Evolutionary conservation across 1,140 invertebrate genomes (phyloP).

Genomic region (Lepidostoma basale): DNA sequence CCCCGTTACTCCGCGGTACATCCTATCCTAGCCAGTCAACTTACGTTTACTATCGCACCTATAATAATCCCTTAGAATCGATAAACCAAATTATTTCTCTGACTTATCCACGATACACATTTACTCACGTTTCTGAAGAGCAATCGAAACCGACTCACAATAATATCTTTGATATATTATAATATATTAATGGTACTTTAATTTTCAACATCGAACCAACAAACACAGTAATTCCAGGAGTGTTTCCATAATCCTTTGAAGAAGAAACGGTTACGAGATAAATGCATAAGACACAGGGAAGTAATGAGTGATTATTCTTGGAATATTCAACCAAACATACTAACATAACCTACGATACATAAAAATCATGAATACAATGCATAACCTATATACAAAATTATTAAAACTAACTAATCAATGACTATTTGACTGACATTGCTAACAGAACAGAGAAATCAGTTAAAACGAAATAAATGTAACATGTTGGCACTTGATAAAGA

Average conservation of each 20-base stretch:
- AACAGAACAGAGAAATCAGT: not conserved
- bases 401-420: not conserved
- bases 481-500: constrained; percentile 16
- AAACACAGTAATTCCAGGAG: too few species aligned
- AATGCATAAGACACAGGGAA: constrained; percentile 4
- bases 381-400: not conserved
- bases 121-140: too few species aligned
- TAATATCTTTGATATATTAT: too few species aligned
- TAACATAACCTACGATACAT: not conserved
- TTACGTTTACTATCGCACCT: constrained; percentile 4
- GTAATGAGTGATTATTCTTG: not conserved
- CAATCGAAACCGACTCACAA: too few species aligned
- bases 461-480: not conserved
- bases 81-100: too few species aligned
- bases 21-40: constrained; percentile 19
- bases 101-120: too few species aligned
- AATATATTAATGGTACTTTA: too few species aligned
- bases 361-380: not conserved
- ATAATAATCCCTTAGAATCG: too few species aligned
- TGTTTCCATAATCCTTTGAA: too few species aligned
- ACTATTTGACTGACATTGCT: constrained; percentile 2
- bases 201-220: too few species aligned
- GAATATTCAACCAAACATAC: not conserved
- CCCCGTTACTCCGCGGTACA: not conserved
- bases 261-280: not conserved